Conservation (phyloP, 2,888 invertebrate genomes). For the Rhaphigaster nebulosa region DNA sequence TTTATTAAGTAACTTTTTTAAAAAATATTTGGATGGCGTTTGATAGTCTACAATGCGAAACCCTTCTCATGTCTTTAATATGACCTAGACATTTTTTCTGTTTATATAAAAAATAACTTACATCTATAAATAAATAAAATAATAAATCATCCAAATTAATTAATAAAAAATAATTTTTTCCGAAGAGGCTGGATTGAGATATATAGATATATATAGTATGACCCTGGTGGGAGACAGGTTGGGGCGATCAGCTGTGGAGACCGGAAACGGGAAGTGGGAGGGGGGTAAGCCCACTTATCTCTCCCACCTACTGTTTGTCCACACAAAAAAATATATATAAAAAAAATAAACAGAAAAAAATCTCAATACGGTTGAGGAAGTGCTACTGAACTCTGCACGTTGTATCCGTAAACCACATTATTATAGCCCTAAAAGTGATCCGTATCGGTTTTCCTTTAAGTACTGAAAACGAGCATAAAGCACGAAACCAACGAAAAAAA, state of each 20-base stretch:
- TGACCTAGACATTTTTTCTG: no score
- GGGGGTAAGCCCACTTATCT: slow-evolving; percentile 35
- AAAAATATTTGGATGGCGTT: no score
- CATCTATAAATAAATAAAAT: no score
- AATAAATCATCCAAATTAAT: no score
- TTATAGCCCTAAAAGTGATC: background rate
- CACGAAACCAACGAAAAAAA: background rate
- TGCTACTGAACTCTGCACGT: background rate
- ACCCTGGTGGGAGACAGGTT: slow-evolving; percentile 25
- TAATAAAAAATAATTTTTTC: no score
- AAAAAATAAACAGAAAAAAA: background rate
- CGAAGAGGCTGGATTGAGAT: background rate
- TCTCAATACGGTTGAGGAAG: slow-evolving; percentile 34
- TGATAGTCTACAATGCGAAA: no score
- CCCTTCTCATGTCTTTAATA: no score
- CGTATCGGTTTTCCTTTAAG: background rate
- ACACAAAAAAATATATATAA: background rate
- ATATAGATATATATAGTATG: background rate
- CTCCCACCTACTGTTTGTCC: slow-evolving; percentile 12
- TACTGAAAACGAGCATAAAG: background rate
- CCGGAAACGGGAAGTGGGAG: slow-evolving; percentile 30
- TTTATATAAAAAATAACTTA: no score
- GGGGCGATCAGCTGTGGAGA: slow-evolving; percentile 35
- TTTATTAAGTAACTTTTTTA: no score
- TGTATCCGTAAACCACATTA: slow-evolving; percentile 12